Conservation (phyloP, 2,888 invertebrate species). For the Eupithecia subumbrata region DNA sequence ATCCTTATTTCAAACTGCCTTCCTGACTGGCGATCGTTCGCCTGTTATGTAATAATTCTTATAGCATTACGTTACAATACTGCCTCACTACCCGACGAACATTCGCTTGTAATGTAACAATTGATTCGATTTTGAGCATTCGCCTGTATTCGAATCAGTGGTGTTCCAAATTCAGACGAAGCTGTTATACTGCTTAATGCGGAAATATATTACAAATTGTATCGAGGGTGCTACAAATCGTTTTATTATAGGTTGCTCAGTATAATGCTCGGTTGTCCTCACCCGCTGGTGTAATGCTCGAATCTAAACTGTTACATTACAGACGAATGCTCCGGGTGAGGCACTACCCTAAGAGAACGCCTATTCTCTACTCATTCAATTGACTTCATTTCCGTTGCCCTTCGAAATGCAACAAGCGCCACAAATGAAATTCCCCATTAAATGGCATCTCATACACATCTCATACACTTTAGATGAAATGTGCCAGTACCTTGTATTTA, state of each 20-base stretch:
- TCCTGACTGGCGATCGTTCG: too few relatives aligned
- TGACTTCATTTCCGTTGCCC: slow-evolving; percentile 3
- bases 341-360: neutral
- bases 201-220: too few relatives aligned
- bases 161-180: neutral
- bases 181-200: neutral
- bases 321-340: neutral
- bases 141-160: neutral
- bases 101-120: too few relatives aligned
- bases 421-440: neutral
- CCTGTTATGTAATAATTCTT: too few relatives aligned
- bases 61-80: too few relatives aligned
- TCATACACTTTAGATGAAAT: slow-evolving; percentile 10
- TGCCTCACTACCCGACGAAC: too few relatives aligned
- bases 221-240: neutral
- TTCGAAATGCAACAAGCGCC: slow-evolving; percentile 13
- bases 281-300: neutral
- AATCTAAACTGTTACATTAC: neutral
- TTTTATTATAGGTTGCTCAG: neutral
- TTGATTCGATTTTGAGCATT: neutral
- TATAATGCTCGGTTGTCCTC: neutral
- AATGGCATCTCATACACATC: neutral
- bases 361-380: neutral
- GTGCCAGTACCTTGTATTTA: slow-evolving; percentile 23
- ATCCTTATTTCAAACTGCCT: too few relatives aligned